phyloP scores from a whole-genome alignment of 2,113 vertebrate species.

The Pelmatolapia mariae region DNA sequence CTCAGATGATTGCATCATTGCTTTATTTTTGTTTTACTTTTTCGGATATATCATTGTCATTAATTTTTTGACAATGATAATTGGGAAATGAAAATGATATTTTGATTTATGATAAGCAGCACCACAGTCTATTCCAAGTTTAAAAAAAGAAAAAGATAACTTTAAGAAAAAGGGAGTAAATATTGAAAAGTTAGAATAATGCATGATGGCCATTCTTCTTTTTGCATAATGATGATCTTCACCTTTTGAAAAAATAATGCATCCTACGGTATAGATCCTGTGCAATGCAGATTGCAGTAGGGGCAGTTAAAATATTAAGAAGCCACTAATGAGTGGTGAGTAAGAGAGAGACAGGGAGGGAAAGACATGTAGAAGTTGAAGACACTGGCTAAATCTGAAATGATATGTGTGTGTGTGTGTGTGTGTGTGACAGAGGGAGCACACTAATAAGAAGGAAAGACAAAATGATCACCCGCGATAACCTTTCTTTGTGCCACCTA shows the following conservation, averaged over 20 bases:
- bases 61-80: background rate
- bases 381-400: background rate
- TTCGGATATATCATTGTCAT: background rate
- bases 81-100: background rate
- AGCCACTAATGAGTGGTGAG: background rate
- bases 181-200: background rate
- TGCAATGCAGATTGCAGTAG: background rate
- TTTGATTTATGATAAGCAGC: background rate
- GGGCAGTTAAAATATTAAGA: background rate
- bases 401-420: accelerated
- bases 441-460: background rate
- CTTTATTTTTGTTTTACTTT: background rate
- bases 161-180: background rate
- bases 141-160: background rate
- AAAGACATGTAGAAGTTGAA: background rate
- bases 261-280: background rate
- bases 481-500: background rate
- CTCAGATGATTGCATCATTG: background rate
- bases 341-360: background rate
- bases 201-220: background rate
- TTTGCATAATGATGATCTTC: conserved; percentile 14
- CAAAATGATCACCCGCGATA: background rate
- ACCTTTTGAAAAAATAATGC: conserved; percentile 19
- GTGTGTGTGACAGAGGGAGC: background rate
- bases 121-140: background rate